phyloP scores from a whole-genome alignment of 2,797 vertebrate genomes.

The Zalophus californianus region DNA sequence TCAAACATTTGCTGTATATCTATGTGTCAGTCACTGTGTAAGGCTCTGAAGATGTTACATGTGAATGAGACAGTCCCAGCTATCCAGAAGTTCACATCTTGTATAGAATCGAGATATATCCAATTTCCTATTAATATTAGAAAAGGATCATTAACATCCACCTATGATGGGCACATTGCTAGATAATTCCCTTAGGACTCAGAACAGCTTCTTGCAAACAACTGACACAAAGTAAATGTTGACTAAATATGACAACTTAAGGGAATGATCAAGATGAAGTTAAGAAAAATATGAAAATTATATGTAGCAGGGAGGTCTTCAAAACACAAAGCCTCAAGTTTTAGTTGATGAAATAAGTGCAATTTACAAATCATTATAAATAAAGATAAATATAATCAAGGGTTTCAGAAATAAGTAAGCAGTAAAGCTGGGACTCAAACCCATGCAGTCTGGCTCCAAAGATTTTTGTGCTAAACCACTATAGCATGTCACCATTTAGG shows the following conservation, averaged over 20 bases:
- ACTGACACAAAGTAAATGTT: slow-evolving; percentile 45
- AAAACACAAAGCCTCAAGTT: slow-evolving; percentile 39
- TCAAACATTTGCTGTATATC: neutral
- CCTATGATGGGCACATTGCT: neutral
- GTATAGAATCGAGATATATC: neutral
- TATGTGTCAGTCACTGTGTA: neutral
- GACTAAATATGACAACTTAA: neutral
- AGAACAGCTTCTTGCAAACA: slow-evolving; percentile 50
- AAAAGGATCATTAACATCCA: neutral
- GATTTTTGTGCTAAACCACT: neutral
- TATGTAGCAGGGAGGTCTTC: neutral
- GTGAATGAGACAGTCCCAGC: neutral
- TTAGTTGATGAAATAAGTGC: neutral
- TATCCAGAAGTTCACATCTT: slow-evolving; percentile 43
- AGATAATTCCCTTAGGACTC: neutral
- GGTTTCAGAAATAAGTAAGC: slow-evolving; percentile 18
- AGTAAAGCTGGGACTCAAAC: neutral
- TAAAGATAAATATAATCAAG: slow-evolving; percentile 30
- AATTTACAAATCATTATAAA: neutral
- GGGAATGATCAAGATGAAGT: neutral
- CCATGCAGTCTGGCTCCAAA: neutral
- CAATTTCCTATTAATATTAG: slow-evolving; percentile 23
- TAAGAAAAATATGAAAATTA: neutral
- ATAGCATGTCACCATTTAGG: neutral
- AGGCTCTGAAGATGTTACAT: neutral